Conservation (phyloP, 2,113 vertebrate genomes). For the Brachyhypopomus gauderio region DNA sequence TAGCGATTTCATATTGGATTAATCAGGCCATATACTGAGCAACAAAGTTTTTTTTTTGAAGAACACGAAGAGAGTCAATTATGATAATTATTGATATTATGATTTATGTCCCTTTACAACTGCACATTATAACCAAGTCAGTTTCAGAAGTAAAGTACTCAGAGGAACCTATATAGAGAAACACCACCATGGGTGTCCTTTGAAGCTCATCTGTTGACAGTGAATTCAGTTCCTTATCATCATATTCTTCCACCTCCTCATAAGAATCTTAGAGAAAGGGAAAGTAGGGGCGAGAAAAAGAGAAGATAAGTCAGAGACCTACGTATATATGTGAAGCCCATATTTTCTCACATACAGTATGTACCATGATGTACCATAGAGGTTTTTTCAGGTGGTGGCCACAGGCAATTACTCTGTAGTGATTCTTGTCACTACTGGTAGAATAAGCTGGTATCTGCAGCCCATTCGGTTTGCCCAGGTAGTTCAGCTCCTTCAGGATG, state of each 20-base stretch:
- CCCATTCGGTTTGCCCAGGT: no score
- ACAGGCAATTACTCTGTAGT: no score
- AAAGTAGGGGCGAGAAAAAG: not conserved
- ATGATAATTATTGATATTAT: no score
- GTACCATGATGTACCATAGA: not conserved
- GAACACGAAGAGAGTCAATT: not conserved
- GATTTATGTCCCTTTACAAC: no score
- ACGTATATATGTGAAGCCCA: not conserved
- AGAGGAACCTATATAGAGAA: not conserved
- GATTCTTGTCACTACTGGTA: no score
- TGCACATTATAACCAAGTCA: no score
- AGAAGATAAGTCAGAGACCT: not conserved
- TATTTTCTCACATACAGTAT: not conserved
- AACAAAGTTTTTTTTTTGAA: not conserved
- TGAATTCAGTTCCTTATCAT: slow-evolving; percentile 7
- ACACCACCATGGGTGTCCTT: slow-evolving; percentile 7
- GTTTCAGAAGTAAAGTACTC: no score
- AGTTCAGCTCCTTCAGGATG: no score
- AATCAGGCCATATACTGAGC: not conserved
- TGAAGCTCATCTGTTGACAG: slow-evolving; percentile 24
- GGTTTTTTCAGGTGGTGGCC: no score
- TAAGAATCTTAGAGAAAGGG: not conserved
- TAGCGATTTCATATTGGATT: not conserved
- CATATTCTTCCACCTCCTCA: slow-evolving; percentile 22
- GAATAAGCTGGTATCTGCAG: no score